These are phyloP conservation scores for Sylvia borin DNA, from an alignment of 2,797 vertebrate genomes.

Conservation along the genomic window DNA sequence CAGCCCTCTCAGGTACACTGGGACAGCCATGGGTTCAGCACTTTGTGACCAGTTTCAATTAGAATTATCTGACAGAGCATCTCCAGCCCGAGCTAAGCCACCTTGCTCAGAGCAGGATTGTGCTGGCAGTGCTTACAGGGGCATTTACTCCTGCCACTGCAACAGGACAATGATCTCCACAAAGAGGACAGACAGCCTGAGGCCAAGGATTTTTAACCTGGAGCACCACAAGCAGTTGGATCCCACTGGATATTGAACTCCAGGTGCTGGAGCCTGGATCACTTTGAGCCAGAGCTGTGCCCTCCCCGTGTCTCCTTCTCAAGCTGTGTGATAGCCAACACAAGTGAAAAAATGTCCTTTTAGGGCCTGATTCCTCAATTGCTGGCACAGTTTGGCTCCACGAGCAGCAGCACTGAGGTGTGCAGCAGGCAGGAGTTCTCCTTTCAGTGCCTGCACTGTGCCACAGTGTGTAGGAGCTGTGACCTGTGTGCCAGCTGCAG, in stretches of 20 bases:
- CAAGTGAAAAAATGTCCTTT: background rate
- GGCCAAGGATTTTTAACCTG: background rate
- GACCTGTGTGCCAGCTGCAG: background rate
- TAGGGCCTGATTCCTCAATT: background rate
- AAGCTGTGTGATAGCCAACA: background rate
- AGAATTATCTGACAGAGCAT: background rate
- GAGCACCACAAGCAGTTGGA: background rate
- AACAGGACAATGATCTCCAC: background rate
- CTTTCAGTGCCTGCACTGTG: background rate
- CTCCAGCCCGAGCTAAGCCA: background rate
- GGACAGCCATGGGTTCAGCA: background rate
- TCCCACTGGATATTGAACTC: background rate
- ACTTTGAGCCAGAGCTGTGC: background rate
- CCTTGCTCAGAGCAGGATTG: background rate
- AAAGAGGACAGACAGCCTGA: background rate
- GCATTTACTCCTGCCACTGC: background rate
- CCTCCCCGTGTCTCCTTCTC: rapidly evolving
- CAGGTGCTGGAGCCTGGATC: background rate
- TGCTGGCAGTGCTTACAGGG: background rate
- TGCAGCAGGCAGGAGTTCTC: background rate
- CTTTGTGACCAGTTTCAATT: background rate
- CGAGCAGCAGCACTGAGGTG: background rate
- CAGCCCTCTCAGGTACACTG: background rate
- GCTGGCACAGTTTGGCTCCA: background rate
- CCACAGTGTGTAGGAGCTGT: rapidly evolving